phyloP scores from a whole-genome alignment of 2,113 vertebrate genomes.

The Sisor rabdophorus region DNA sequence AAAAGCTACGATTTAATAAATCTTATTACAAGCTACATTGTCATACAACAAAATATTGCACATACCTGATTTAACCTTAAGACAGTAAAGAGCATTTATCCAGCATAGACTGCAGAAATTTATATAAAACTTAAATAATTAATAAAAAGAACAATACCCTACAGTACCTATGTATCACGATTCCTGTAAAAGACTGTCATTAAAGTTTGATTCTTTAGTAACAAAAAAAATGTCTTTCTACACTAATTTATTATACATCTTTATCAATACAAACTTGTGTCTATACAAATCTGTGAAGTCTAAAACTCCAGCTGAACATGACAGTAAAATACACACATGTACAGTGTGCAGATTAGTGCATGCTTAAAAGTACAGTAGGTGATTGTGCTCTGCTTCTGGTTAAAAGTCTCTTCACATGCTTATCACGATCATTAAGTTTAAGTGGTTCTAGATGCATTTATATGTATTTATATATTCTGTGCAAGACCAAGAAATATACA shows the following conservation, averaged over 20 bases:
- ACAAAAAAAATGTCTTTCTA: not conserved
- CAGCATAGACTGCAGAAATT: not conserved
- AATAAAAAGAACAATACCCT: no score
- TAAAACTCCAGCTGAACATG: not conserved
- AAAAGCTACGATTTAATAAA: not conserved
- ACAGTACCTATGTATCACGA: constrained; percentile 11
- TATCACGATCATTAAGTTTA: no score
- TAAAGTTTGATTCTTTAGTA: constrained; percentile 16
- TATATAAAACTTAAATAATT: not conserved
- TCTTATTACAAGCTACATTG: not conserved
- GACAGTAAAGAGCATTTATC: constrained; percentile 5
- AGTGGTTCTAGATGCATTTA: no score
- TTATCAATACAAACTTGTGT: not conserved
- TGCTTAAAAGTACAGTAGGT: not conserved
- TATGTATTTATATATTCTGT: no score
- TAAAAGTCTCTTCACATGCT: no score
- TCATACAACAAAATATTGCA: constrained; percentile 26
- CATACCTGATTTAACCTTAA: constrained; percentile 17
- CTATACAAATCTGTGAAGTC: not conserved
- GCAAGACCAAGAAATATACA: no score
- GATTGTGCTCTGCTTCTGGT: no score
- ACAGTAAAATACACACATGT: constrained; percentile 1
- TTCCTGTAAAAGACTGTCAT: constrained; percentile 1
- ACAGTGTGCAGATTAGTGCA: not conserved
- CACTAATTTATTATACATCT: not conserved